These are phyloP conservation scores for Nomia melanderi DNA, from an alignment of 1,140 invertebrate genomes.

Conservation along the genomic window DNA sequence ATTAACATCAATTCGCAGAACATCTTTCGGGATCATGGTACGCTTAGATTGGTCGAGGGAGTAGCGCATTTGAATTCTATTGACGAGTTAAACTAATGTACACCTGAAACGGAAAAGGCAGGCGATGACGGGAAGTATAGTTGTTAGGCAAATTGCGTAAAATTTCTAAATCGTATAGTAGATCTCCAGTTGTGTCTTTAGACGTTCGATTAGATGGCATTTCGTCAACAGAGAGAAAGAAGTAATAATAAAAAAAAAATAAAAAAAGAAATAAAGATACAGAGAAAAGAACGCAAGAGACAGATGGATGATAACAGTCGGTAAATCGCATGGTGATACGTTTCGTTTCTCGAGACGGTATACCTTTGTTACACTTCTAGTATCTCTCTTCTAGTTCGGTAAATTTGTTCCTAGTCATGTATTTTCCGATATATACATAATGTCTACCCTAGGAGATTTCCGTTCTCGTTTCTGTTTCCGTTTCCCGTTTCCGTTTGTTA, in stretches of 20 bases:
- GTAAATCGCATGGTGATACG: constrained; percentile 71
- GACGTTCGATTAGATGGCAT: constrained; percentile 6
- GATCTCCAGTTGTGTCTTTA: not conserved
- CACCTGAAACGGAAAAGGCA: constrained; percentile 54
- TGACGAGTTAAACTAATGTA: not conserved
- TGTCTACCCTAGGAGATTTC: constrained; percentile 67
- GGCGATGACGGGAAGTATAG: constrained; percentile 54
- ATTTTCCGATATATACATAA: constrained; percentile 46
- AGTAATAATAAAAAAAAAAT: not conserved
- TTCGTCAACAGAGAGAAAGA: not conserved
- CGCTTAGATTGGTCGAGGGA: not conserved
- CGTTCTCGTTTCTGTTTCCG: constrained; percentile 78
- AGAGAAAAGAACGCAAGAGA: not conserved
- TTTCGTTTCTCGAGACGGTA: constrained; percentile 65
- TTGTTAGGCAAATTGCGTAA: constrained; percentile 33
- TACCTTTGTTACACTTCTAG: constrained; percentile 11
- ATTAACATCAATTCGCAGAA: too few species aligned
- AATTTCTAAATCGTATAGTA: constrained; percentile 30
- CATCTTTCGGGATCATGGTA: constrained; percentile 15
- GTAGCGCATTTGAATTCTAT: not conserved
- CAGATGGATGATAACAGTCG: constrained; percentile 22
- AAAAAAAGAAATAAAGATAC: not conserved
- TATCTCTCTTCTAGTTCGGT: constrained; percentile 38
- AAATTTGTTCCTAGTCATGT: constrained; percentile 23
- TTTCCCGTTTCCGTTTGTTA: constrained; percentile 66